Conservation (phyloP, 2,888 invertebrate species). For the Tetanocera ferruginea region DNA sequence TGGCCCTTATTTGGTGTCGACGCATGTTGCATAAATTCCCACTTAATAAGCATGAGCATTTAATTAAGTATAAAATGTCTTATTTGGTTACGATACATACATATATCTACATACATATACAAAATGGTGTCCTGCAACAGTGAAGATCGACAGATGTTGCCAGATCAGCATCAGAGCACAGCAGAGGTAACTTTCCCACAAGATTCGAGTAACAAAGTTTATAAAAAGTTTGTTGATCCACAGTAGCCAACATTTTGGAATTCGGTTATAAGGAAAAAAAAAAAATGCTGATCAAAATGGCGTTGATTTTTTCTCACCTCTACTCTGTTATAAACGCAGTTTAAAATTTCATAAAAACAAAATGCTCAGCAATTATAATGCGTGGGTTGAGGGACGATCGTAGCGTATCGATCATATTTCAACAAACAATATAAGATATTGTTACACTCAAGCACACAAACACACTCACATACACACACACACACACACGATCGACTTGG, state of each 20-base stretch:
- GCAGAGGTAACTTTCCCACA: slow-evolving; percentile 12
- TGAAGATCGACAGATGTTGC: slow-evolving; percentile 15
- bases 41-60: slow-evolving; percentile 7
- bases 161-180: neutral
- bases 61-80: slow-evolving; percentile 10
- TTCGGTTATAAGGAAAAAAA: neutral
- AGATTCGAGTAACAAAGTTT: slow-evolving; percentile 3
- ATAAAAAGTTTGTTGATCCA: neutral
- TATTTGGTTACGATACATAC: neutral
- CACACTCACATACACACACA: neutral
- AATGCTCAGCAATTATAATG: neutral
- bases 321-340: neutral
- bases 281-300: slow-evolving; percentile 11
- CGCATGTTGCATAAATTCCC: slow-evolving; percentile 41
- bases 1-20: slow-evolving; percentile 34
- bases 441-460: neutral
- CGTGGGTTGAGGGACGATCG: slow-evolving; percentile 22
- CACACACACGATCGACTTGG: neutral
- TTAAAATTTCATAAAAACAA: neutral
- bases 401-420: slow-evolving; percentile 19
- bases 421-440: slow-evolving; percentile 3
- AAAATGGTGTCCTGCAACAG: neutral
- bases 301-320: neutral
- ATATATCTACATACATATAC: neutral
- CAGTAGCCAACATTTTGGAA: neutral